These are phyloP conservation scores for Aplysina aerophoba DNA, from an alignment of 37 sponge, comb jelly and placozoan genomes.

Conservation along the genomic window DNA sequence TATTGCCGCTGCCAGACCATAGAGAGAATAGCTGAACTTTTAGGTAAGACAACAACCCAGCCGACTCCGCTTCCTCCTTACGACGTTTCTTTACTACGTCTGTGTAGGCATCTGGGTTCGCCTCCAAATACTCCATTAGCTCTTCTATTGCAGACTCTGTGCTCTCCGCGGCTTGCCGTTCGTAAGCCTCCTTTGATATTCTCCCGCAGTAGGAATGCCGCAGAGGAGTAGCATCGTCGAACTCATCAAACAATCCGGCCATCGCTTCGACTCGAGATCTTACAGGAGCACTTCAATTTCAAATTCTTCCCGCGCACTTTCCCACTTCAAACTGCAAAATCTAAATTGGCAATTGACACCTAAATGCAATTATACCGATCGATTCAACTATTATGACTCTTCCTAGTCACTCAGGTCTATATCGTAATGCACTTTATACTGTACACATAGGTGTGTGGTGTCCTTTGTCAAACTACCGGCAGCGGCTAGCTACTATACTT, in stretches of 20 bases:
- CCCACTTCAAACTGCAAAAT: no score
- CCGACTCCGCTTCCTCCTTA: conserved; percentile 55
- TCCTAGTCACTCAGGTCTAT: no score
- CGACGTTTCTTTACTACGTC: conserved; percentile 42
- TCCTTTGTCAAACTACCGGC: no score
- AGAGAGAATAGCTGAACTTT: conserved; percentile 51
- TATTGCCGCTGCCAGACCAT: conserved; percentile 31
- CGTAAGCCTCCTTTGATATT: conserved; percentile 54
- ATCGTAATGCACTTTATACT: no score
- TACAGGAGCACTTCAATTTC: no score
- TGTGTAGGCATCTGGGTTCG: conserved; percentile 58
- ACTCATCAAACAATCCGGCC: conserved; percentile 78
- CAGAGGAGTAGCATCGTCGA: conserved; percentile 78
- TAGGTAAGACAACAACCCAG: conserved; percentile 52
- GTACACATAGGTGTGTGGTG: no score
- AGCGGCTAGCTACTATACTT: no score
- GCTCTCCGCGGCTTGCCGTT: conserved; percentile 35
- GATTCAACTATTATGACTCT: no score
- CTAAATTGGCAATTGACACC: no score
- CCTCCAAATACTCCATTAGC: conserved; percentile 54
- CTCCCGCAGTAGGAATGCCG: conserved; percentile 56
- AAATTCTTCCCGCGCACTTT: no score
- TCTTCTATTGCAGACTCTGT: conserved; percentile 69
- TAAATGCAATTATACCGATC: no score
- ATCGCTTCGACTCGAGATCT: conserved; percentile 5